Base-by-base conservation (phyloP, 2,797 vertebrate genomes). In the Cynopterus sphinx region DNA sequence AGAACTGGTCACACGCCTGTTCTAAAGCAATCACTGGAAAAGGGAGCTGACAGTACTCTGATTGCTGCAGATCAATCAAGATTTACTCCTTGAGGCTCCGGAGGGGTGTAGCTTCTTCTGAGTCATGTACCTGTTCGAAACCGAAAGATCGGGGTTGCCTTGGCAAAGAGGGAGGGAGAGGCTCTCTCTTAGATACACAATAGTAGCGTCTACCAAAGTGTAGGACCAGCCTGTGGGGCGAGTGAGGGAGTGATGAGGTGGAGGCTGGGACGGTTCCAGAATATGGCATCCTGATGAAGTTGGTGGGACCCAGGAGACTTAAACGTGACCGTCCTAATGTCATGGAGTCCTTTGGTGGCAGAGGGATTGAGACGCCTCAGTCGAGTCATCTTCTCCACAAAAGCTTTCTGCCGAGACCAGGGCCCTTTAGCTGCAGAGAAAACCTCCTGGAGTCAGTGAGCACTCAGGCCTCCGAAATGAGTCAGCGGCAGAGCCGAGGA, bases 401-500 rank as follows among this genome's bases (percentile, higher is more conserved):
- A 83, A 26, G 1, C 17, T 89, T 84, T 36, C 39, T 78, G 70
- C 41, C 55, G 31, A 78, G 46, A 70, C 63, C 28, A 65, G 57
- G 8, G 36, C 22, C 21, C 43, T 39, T 41, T n/a, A n/a, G 15
- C 46, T 49, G 1, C 16, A 26, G 67, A 46, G 41, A 85, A 12
- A 68, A 9, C 57, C 24, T 86, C 11, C 1, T 19, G 36, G 36
- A 49, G 28, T 17, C 33, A 61, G 65, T 33, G 71, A 33, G 15
- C 26, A 1, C 10, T 0, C 12, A 51, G 67, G 31, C 24, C 9
- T 73, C 33, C 15, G 13, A 28, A 1, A 31, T 65, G 10, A 39
- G 26, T 39, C 28, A 0, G 2, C 0, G 3, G n/a, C 15, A 0
- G 4, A 5, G 67, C 7, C 22, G 19, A 6, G 31, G 19, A 70